These are phyloP conservation scores for Saccopteryx bilineata DNA, from an alignment of 2,113 vertebrate species.

Conservation along the genomic window DNA sequence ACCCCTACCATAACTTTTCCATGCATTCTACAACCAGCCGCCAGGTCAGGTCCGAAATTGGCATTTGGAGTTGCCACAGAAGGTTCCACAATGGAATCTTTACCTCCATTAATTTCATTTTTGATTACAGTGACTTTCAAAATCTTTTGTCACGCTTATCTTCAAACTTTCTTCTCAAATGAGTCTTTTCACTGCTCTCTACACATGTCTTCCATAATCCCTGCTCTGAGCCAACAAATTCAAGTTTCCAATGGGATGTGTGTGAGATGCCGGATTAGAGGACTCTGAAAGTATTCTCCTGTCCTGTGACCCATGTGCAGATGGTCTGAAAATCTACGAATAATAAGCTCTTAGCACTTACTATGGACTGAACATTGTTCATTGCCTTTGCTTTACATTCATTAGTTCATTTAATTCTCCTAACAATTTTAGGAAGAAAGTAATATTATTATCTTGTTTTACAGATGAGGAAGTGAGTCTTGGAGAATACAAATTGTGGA, in stretches of 20 bases:
- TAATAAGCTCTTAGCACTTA: neutral
- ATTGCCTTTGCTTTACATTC: neutral
- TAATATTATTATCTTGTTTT: neutral
- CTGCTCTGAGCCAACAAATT: neutral
- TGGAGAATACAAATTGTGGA: neutral
- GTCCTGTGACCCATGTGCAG: neutral
- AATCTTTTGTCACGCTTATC: neutral
- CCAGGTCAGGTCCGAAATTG: neutral
- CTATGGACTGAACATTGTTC: neutral
- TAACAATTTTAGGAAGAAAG: neutral
- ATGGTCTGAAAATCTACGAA: neutral
- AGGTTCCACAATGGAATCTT: neutral
- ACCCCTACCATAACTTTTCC: neutral
- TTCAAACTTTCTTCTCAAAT: neutral
- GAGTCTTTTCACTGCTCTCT: neutral
- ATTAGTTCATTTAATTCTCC: neutral
- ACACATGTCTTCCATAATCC: neutral
- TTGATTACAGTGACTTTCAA: neutral
- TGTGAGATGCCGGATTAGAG: neutral
- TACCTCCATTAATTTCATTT: neutral
- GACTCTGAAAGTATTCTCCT: neutral
- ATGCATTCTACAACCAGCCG: neutral
- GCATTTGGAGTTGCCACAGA: neutral
- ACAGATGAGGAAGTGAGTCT: conserved; percentile 40
- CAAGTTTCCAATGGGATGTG: neutral